Conservation (phyloP, 2,113 vertebrate genomes). For the Scomber scombrus region DNA sequence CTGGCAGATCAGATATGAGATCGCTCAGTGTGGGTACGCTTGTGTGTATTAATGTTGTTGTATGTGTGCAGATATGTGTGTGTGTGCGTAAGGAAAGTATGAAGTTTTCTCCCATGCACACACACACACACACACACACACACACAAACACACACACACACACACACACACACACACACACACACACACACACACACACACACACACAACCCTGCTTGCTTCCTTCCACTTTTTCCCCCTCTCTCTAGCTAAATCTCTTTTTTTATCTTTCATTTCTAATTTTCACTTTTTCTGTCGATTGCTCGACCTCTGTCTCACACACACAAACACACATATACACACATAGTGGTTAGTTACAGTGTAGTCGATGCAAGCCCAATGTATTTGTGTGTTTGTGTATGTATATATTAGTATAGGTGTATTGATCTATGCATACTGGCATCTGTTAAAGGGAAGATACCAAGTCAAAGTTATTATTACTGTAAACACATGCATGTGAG, state of each 20-base stretch:
- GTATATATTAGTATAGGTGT: neutral
- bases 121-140: neutral
- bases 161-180: neutral
- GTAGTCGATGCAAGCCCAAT: too few relatives aligned
- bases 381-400: neutral
- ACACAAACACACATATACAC: neutral
- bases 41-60: neutral
- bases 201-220: slow-evolving; percentile 22
- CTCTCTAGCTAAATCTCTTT: neutral
- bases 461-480: neutral
- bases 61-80: slow-evolving; percentile 22
- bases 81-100: slow-evolving; percentile 5
- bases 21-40: slow-evolving; percentile 12
- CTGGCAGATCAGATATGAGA: slow-evolving; percentile 68
- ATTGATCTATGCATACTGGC: neutral
- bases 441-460: slow-evolving; percentile 11
- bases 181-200: neutral
- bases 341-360: neutral
- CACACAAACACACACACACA: slow-evolving; percentile 23
- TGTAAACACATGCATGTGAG: too few relatives aligned
- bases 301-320: neutral
- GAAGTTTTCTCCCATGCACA: neutral
- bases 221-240: slow-evolving; percentile 18
- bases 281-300: neutral
- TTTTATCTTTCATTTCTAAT: slow-evolving; percentile 6